Conservation (phyloP, 2,797 vertebrate genomes). For the Rhabdophis nuchalis region DNA sequence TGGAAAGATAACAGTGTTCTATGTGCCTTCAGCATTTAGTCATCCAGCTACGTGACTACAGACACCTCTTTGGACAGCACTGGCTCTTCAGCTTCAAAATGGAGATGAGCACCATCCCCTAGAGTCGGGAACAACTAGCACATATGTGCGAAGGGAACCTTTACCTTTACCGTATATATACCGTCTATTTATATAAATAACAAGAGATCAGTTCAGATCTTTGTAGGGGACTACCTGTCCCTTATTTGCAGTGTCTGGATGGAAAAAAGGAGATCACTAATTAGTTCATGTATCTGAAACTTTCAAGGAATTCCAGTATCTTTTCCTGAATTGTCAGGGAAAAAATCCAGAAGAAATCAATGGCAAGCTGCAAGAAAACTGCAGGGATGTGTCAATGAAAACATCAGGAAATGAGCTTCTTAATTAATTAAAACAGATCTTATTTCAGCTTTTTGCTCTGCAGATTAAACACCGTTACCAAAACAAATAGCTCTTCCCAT, state of each 20-base stretch:
- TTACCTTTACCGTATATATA: no score
- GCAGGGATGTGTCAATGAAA: not conserved
- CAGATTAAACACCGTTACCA: not conserved
- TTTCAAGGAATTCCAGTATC: not conserved
- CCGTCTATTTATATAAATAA: no score
- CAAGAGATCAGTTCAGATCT: not conserved
- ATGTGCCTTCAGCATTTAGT: no score
- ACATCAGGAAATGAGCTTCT: not conserved
- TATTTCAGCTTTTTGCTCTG: not conserved
- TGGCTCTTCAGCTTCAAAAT: no score
- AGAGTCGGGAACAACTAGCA: no score
- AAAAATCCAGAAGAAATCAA: not conserved
- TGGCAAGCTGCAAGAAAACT: not conserved
- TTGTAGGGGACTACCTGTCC: not conserved
- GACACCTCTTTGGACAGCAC: no score
- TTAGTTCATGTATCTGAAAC: not conserved
- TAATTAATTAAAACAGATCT: not conserved
- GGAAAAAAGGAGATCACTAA: not conserved
- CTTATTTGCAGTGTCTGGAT: not conserved
- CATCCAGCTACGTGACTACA: no score
- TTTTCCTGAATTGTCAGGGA: not conserved
- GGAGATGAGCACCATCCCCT: no score
- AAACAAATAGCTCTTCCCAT: not conserved
- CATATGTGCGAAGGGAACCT: no score
- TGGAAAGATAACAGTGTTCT: no score